Evolutionary conservation across 2,888 invertebrate genomes (phyloP).

Genomic region (Brachycybe producta): DNA sequence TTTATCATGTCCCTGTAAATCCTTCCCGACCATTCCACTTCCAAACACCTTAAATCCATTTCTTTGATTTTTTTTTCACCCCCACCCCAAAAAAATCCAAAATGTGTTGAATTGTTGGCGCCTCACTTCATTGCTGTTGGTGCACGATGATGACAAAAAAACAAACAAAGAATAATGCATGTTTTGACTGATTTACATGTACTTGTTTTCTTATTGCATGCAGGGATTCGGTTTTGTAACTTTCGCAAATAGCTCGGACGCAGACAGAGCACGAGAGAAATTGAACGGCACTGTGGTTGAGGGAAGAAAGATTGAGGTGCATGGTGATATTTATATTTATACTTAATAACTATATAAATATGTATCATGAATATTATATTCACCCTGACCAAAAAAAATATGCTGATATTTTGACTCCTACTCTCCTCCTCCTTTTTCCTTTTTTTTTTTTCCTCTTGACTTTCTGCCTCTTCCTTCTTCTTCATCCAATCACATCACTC

Average conservation of each 20-base stretch:
- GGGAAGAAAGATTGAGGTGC: slow-evolving; percentile 99
- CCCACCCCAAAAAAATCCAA: no score
- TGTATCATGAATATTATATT: not conserved
- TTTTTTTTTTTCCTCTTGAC: not conserved
- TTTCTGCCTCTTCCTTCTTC: not conserved
- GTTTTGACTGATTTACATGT: slow-evolving; percentile 63
- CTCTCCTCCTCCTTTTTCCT: not conserved
- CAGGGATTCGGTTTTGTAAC: slow-evolving; percentile 99
- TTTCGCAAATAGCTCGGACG: slow-evolving; percentile 99
- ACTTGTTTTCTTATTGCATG: slow-evolving; percentile 64
- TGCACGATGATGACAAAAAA: slow-evolving; percentile 10
- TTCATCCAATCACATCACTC: not conserved
- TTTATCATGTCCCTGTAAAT: no score
- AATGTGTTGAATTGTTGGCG: no score
- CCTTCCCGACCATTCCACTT: no score
- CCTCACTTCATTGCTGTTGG: slow-evolving; percentile 14
- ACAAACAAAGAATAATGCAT: slow-evolving; percentile 17
- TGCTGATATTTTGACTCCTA: not conserved
- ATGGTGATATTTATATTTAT: slow-evolving; percentile 26
- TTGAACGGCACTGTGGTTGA: slow-evolving; percentile 99
- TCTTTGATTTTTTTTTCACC: no score
- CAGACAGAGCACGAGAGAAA: slow-evolving; percentile 99
- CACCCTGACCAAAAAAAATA: not conserved
- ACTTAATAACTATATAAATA: slow-evolving; percentile 12
- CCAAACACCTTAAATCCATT: no score